Base-by-base conservation (phyloP, 1,140 invertebrate genomes). In the Adelges cooleyi region DNA sequence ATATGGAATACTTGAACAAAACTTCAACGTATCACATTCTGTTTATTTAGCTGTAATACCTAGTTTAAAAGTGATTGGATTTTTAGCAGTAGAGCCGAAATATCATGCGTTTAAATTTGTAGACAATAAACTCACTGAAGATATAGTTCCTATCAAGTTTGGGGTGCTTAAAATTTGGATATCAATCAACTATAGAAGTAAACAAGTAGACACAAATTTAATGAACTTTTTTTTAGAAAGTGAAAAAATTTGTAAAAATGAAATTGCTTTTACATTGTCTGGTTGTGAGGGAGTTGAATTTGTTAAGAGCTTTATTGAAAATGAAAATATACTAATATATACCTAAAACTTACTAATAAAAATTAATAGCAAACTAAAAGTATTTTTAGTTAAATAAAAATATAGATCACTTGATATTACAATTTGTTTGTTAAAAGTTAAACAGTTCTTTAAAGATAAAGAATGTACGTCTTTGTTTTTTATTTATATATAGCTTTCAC, bases 1-100 rank as follows among this genome's bases (percentile, higher is more conserved):
- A 44, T 56, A 56, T 56, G 38, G 38, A 13, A 56, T 44, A 27
- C n/a, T n/a, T n/a, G n/a, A n/a, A n/a, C n/a, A n/a, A n/a, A n/a
- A n/a, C n/a, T n/a, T n/a, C n/a, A n/a, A n/a, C n/a, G n/a, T n/a
- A n/a, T 27, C 11, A 4, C 10, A 56, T 44, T 56, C n/a, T 13
- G 44, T 6, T 33, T 56, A 44, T 56, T 56, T 56, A 56, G 53
- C 53, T 3, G 8, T 56, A 25, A 27, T 56, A 25, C 53, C 53
- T 13, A 44, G 10, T 44, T 44, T 44, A 13, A 56, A 56, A 13
- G 38, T 56, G 8, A 56, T 56, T 6, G 53, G 53, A 56, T 56
- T 42, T 18, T 56, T 56, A 56, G 38, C 40, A 56, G 38, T 56
- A 27, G 8, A 44, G 38, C 53, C 38, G 1, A 56, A 42, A 44